Evolutionary conservation across 2,888 invertebrate species (phyloP), one percentile per base, ranked within the genome.

Genomic region (Oegoconia quadripuncta): DNA sequence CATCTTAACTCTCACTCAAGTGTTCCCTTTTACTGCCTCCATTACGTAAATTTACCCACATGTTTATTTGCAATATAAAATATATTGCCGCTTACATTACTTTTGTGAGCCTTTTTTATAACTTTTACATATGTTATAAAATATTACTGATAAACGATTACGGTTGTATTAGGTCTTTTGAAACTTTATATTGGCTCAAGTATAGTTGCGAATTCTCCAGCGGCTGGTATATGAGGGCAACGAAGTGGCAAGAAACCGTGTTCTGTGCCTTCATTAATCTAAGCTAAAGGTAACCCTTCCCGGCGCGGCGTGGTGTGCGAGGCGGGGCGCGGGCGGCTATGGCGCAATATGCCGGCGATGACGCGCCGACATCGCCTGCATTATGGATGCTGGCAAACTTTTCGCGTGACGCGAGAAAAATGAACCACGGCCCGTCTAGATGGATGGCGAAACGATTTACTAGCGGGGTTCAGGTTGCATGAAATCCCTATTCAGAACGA

Each of bases 1-100:
- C 48, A 55, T 50, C 56, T 60, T 55, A 47, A 51, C 61, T 53
- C 42, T 48, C 59, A 59, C 50, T 54, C 44, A 54, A 57, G 58
- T 51, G 55, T 52, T 55, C 52, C 53, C 58, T 79, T 87, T 87
- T 84, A 86, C 69, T 60, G 68, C 82, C 41, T 48, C 75, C 78
- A 82, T 86, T 82, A 83, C 77, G 71, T 62, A 83, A 84, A 86
- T 87, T 84, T 82, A 83, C 77, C 77, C 73, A 79, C 81, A 87
- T 81, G 84, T 83, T 87, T 86, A 87, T 82, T 83, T 74, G 78
- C 71, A 74, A 75, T 81, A 80, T 81, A 82, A 82, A 82, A 77
- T 75, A 74, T 79, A 80, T 75, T 70, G 68, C 70, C 55, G 47
- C 64, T 55, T 67, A 62, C 66, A 32, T 38, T 38, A 42, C 39